phyloP scores from a whole-genome alignment of 2,888 invertebrate species.

The Metalampra italica region DNA sequence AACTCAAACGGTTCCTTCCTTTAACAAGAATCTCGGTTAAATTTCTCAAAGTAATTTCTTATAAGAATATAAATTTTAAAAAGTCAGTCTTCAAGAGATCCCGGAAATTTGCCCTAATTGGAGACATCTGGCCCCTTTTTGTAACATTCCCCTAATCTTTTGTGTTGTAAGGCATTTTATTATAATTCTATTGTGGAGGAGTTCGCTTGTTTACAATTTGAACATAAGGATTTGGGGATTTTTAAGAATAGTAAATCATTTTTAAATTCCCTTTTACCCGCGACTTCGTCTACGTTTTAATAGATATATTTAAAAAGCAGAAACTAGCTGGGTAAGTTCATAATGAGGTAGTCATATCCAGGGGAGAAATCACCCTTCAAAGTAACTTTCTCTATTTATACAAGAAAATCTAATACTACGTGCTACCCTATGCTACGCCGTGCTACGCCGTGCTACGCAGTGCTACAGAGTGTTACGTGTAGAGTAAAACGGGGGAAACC shows the following conservation, averaged over 20 bases:
- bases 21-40: conserved; percentile 5
- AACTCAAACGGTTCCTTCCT: not conserved
- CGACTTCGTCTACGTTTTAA: too few species aligned
- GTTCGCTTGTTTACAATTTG: not conserved
- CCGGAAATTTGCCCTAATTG: conserved; percentile 16
- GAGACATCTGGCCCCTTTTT: conserved; percentile 25
- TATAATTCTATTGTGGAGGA: not conserved
- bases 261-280: too few species aligned
- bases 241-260: not conserved
- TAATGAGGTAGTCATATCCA: too few species aligned
- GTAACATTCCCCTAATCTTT: conserved; percentile 19
- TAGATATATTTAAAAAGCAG: too few species aligned
- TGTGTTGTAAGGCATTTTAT: conserved; percentile 7
- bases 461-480: too few species aligned
- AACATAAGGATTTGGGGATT: not conserved
- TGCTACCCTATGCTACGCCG: too few species aligned
- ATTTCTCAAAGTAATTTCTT: conserved; percentile 6
- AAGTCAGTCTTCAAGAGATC: not conserved
- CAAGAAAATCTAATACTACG: too few species aligned
- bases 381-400: too few species aligned
- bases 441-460: too few species aligned
- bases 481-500: too few species aligned
- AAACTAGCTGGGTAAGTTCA: too few species aligned
- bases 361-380: too few species aligned
- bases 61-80: conserved; percentile 4